Evolutionary conservation across 2,113 vertebrate species (phyloP).

Genomic region (Camelus dromedarius): DNA sequence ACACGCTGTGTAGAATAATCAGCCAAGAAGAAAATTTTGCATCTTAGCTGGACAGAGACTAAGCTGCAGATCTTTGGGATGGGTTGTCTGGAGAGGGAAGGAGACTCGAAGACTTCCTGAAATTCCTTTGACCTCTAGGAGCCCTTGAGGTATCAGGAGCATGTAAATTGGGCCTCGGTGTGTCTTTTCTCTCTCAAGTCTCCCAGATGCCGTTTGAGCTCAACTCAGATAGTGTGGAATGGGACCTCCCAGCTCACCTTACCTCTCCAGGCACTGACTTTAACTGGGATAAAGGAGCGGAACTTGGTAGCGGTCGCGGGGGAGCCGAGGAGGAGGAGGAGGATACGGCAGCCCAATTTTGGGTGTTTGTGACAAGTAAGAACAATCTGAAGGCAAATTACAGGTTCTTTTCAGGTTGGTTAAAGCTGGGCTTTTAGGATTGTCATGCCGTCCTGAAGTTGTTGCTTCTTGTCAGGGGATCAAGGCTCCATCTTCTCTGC

Average conservation of each 20-base stretch:
- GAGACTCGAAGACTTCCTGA: conserved; percentile 63
- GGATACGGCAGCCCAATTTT: neutral
- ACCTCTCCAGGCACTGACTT: conserved; percentile 18
- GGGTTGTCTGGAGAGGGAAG: conserved; percentile 47
- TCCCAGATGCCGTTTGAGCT: conserved; percentile 54
- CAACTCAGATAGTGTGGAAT: neutral
- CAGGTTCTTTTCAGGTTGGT: conserved; percentile 46
- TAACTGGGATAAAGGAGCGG: neutral
- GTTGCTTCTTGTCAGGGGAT: conserved; percentile 53
- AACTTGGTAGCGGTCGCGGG: neutral
- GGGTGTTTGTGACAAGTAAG: neutral
- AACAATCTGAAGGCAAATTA: conserved; percentile 51
- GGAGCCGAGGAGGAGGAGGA: neutral
- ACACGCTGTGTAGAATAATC: neutral
- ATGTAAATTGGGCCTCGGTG: conserved; percentile 2
- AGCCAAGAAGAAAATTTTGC: neutral
- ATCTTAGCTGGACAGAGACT: conserved; percentile 35
- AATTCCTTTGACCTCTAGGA: conserved; percentile 68
- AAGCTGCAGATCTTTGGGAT: conserved; percentile 11
- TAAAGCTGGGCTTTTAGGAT: conserved; percentile 38
- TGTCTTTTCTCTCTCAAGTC: conserved; percentile 51
- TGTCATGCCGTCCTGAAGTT: neutral
- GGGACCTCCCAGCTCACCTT: neutral
- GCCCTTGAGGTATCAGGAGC: conserved; percentile 57
- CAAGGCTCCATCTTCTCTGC: neutral